Evolutionary conservation across 2,113 vertebrate species (phyloP).

Genomic region (Illadopsis cleaveri): DNA sequence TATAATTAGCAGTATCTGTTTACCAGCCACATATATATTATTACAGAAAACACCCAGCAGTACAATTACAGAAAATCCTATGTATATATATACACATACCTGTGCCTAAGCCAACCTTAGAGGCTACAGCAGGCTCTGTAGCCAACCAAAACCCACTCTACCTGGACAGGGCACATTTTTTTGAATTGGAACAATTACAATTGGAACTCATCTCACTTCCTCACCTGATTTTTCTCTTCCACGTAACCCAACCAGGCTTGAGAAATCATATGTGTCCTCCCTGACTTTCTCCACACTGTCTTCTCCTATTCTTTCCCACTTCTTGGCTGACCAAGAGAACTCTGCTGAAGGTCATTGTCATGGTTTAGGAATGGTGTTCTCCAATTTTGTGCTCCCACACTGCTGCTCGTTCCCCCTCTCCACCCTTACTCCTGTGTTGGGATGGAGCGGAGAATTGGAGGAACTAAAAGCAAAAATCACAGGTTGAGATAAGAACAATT

Average conservation of each 20-base stretch:
- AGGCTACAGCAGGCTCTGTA: neutral
- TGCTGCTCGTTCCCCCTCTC: rapidly evolving
- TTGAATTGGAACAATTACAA: neutral
- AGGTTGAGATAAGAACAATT: neutral
- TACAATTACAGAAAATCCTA: neutral
- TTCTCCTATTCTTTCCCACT: neutral
- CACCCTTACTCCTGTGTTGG: neutral
- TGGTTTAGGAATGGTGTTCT: neutral
- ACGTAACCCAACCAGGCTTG: neutral
- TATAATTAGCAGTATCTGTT: neutral
- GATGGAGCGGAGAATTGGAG: neutral
- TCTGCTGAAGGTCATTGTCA: neutral
- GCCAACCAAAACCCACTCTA: neutral
- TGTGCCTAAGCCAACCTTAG: neutral
- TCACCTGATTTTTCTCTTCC: neutral
- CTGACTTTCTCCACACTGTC: neutral
- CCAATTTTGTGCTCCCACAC: neutral
- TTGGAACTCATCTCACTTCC: neutral
- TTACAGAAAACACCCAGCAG: neutral
- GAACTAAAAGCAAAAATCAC: neutral
- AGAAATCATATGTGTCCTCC: neutral
- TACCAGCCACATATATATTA: neutral
- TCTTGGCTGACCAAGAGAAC: neutral
- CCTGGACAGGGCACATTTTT: neutral
- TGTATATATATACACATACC: neutral